Evolutionary conservation across 1,140 invertebrate genomes (phyloP).

Genomic region (Hormaphis cornu): DNA sequence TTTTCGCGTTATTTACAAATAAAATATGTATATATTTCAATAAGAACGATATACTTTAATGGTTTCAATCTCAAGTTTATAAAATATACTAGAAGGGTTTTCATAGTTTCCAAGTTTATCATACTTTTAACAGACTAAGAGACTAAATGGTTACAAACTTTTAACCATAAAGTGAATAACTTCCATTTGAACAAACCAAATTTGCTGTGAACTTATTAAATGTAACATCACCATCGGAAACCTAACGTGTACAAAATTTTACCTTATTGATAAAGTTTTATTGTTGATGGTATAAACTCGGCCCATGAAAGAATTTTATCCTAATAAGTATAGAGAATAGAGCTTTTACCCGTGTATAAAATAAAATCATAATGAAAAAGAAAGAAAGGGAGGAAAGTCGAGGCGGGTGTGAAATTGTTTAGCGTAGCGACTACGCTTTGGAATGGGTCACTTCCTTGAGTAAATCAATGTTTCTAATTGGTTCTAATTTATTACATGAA

Average conservation of each 20-base stretch:
- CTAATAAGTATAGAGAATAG: not conserved
- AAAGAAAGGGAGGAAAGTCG: no score
- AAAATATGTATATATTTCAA: not conserved
- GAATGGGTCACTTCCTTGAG: no score
- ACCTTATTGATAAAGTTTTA: slow-evolving; percentile 18
- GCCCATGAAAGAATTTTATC: slow-evolving; percentile 4
- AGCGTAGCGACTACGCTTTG: no score
- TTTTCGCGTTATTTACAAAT: not conserved
- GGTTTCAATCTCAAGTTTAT: not conserved
- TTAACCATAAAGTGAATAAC: not conserved
- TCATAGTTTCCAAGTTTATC: not conserved
- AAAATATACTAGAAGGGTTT: not conserved
- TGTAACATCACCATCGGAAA: slow-evolving; percentile 1
- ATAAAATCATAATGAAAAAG: no score
- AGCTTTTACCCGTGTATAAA: not conserved
- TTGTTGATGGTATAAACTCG: slow-evolving; percentile 4
- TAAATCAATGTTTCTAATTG: no score
- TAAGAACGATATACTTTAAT: not conserved
- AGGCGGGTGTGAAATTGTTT: no score
- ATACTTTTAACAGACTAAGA: not conserved
- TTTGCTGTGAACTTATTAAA: slow-evolving; percentile 6
- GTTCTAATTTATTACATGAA: no score
- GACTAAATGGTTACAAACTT: not conserved
- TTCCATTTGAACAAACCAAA: slow-evolving; percentile 18
- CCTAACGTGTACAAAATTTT: not conserved